phyloP scores from a whole-genome alignment of 1,140 invertebrate species.

The Prorops nasuta region DNA sequence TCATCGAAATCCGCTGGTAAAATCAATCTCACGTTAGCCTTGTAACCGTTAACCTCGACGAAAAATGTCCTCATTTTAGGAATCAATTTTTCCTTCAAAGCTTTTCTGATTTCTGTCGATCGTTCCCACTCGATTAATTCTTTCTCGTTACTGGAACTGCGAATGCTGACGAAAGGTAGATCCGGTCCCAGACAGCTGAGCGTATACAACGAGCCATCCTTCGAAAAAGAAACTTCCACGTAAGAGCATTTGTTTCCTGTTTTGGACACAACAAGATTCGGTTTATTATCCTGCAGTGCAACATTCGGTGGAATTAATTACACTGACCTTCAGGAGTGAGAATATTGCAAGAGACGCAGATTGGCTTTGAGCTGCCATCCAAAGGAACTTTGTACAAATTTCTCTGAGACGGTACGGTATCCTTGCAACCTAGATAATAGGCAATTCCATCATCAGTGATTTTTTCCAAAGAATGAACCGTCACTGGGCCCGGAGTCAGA shows the following conservation, averaged over 20 bases:
- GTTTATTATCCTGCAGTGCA: too few species aligned
- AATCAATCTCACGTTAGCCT: slow-evolving; percentile 47
- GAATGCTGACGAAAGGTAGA: slow-evolving; percentile 37
- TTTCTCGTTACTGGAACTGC: slow-evolving; percentile 23
- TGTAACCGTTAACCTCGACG: slow-evolving; percentile 61
- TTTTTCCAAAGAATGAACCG: slow-evolving; percentile 54
- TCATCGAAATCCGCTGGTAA: slow-evolving; percentile 54
- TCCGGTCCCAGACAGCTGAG: slow-evolving; percentile 70
- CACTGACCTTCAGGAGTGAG: slow-evolving; percentile 52
- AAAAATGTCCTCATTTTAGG: slow-evolving; percentile 63
- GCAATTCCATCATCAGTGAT: slow-evolving; percentile 43
- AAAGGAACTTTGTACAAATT: slow-evolving; percentile 54
- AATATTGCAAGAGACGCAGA: slow-evolving; percentile 49
- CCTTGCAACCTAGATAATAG: slow-evolving; percentile 57
- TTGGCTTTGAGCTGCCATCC: slow-evolving; percentile 33
- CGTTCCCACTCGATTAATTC: slow-evolving; percentile 59
- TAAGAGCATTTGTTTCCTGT: slow-evolving; percentile 60
- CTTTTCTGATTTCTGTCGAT: slow-evolving; percentile 59
- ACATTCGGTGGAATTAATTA: not conserved
- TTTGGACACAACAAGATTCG: slow-evolving; percentile 10
- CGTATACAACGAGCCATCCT: slow-evolving; percentile 62
- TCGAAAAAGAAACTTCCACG: slow-evolving; percentile 67
- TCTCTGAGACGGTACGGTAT: slow-evolving; percentile 49
- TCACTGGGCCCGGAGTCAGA: slow-evolving; percentile 49
- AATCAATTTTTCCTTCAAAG: slow-evolving; percentile 57